A percentile compares a stretch with the other conserved stretches of the same genome.
These are phyloP conservation scores for Varecia variegata DNA, from an alignment of 2,797 vertebrate genomes.

Conservation along the genomic window DNA sequence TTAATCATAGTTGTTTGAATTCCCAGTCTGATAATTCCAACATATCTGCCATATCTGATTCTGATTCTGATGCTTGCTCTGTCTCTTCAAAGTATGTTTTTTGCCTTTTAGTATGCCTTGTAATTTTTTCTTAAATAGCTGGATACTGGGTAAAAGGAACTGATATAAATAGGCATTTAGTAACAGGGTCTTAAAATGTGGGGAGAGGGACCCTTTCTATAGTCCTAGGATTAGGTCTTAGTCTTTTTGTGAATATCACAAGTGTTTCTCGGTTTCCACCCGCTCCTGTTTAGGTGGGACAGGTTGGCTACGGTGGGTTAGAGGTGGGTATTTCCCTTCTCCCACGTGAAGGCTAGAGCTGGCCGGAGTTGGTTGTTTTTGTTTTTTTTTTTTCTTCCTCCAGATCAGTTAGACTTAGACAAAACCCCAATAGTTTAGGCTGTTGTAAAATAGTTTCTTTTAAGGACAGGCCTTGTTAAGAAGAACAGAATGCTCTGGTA, in stretches of 20 bases:
- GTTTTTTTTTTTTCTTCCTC: not conserved
- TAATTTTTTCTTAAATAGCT: not conserved
- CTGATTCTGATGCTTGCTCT: no score
- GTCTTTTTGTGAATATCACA: not conserved
- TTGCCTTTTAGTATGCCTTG: not conserved
- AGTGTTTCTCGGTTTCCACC: not conserved
- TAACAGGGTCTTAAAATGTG: not conserved
- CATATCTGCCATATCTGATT: no score
- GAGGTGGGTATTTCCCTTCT: not conserved
- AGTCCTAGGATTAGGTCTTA: not conserved
- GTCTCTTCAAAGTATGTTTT: not conserved
- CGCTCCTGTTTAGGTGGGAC: not conserved
- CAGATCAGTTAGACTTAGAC: not conserved
- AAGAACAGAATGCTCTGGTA: not conserved
- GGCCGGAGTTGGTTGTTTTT: no score
- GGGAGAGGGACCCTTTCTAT: not conserved
- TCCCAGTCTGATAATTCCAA: no score
- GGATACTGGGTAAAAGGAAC: not conserved
- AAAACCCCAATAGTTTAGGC: not conserved
- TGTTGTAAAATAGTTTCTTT: not conserved
- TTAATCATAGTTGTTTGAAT: not conserved
- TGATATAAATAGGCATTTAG: no score
- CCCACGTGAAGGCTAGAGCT: no score
- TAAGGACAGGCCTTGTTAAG: not conserved
- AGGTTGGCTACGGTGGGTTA: not conserved